Percentiles rank a stretch among this genome's conserved stretches.
These are phyloP conservation scores for Cepphus grylle DNA, from an alignment of 2,113 vertebrate species.

Conservation along the genomic window DNA sequence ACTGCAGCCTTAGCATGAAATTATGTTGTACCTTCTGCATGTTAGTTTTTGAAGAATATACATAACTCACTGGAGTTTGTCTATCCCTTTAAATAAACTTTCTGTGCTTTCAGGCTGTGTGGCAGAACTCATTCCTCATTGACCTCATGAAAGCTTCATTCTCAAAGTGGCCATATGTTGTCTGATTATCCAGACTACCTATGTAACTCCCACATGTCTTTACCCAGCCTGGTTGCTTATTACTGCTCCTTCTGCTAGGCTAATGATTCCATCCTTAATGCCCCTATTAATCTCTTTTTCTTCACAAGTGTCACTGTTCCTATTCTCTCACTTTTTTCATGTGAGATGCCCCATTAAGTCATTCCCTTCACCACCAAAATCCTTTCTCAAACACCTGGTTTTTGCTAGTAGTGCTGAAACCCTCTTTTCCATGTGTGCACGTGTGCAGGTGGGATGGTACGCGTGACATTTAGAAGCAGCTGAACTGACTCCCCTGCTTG, in stretches of 20 bases:
- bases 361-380: neutral
- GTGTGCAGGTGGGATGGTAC: neutral
- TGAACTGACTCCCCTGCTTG: neutral
- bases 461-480: neutral
- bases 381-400: neutral
- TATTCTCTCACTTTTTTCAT: neutral
- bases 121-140: neutral
- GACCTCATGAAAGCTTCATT: neutral
- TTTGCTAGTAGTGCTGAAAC: neutral
- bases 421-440: neutral
- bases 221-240: neutral
- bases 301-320: neutral
- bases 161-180: neutral
- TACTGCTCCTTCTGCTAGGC: neutral
- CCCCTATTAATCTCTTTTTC: neutral
- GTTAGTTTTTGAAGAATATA: neutral
- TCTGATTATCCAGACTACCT: slow-evolving; percentile 6
- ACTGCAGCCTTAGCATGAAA: neutral
- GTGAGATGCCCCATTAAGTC: neutral
- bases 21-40: neutral
- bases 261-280: slow-evolving; percentile 5
- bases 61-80: neutral
- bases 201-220: neutral
- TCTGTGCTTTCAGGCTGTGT: neutral
- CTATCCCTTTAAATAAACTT: neutral